Percentiles rank a stretch among this genome's conserved stretches.
Conservation (phyloP, 1,140 invertebrate species). For the Ladona fulva region DNA sequence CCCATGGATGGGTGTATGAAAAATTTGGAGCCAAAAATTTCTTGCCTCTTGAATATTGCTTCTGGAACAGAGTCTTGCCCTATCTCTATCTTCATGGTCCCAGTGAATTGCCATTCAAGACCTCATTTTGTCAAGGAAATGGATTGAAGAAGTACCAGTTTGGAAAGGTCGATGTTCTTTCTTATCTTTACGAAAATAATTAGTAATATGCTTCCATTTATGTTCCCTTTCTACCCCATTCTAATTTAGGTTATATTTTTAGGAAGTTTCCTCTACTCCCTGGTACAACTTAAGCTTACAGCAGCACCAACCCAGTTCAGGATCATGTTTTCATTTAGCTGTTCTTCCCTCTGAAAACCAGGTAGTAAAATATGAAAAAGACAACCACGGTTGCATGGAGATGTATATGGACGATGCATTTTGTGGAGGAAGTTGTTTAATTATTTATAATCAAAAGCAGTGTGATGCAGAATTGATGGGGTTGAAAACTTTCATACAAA, state of each 20-base stretch:
- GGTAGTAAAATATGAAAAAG: neutral
- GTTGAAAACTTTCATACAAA: no score
- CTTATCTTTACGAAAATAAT: neutral
- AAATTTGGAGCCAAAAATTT: conserved; percentile 44
- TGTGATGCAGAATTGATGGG: no score
- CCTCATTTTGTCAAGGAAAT: conserved; percentile 70
- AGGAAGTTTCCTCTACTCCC: conserved; percentile 22
- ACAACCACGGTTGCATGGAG: neutral
- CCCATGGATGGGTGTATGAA: conserved; percentile 86
- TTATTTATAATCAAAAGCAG: neutral
- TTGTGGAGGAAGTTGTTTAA: neutral
- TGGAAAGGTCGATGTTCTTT: conserved; percentile 35
- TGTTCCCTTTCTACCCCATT: conserved; percentile 9
- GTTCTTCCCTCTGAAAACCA: neutral
- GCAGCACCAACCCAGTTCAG: conserved; percentile 38
- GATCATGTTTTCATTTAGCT: neutral
- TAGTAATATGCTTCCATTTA: neutral
- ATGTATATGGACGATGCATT: neutral
- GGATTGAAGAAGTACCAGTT: conserved; percentile 43
- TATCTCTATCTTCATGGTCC: conserved; percentile 55
- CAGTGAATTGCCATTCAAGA: conserved; percentile 51
- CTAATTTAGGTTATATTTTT: conserved; percentile 23
- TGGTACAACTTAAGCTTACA: conserved; percentile 45
- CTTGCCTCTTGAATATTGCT: conserved; percentile 58
- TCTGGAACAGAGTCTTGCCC: conserved; percentile 66